Evolutionary conservation across 2,113 vertebrate species (phyloP), one percentile per base, ranked within the genome.

Genomic region (Hippocampus barbouri): DNA sequence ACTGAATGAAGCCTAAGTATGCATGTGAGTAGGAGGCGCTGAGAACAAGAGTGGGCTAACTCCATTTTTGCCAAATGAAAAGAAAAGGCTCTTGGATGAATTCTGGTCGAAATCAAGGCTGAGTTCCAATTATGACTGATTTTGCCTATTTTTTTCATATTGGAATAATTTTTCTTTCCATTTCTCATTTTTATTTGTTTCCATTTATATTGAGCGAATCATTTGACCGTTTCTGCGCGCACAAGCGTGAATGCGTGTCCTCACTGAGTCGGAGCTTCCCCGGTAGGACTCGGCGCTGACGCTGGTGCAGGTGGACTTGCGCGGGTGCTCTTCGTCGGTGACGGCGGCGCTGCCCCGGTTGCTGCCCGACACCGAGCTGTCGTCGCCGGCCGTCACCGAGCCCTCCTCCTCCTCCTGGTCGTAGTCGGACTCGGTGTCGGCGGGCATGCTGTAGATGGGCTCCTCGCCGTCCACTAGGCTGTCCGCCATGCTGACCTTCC

Each of bases 371-470:
- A 86, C 80, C 0, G 90, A 91, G 78, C 85, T 81, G 76, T 91
- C 84, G 25, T 95, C 93, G 40, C 92, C 92, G 5, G 85, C 93
- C 5, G 56, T 93, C 56, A 89, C 87, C 0, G 91, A 91, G 0
- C 93, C 93, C 45, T 96, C 95, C 83, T 94, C 93, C 71, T 96
- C 95, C 73, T 96, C 95, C 61, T 96, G 94, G 77, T 96, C 95
- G 0, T 96, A 96, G 73, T 96, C 95, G 0, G 95, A 96, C 77
- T 96, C 95, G 1, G 94, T 93, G 72, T 96, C 95, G 0, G 72
- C 91, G 0, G 94, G 93, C 21, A 93, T 87, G 86, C 91, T 92
- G 86, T 95, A 96, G 81, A 95, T 92, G 0, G 90, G 92, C 65
- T 95, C 95, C 83, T 94, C 93, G 0, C 86, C 76, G 14, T 95